phyloP scores from a whole-genome alignment of 2,113 vertebrate species.

The Tychaedon coryphoeus region DNA sequence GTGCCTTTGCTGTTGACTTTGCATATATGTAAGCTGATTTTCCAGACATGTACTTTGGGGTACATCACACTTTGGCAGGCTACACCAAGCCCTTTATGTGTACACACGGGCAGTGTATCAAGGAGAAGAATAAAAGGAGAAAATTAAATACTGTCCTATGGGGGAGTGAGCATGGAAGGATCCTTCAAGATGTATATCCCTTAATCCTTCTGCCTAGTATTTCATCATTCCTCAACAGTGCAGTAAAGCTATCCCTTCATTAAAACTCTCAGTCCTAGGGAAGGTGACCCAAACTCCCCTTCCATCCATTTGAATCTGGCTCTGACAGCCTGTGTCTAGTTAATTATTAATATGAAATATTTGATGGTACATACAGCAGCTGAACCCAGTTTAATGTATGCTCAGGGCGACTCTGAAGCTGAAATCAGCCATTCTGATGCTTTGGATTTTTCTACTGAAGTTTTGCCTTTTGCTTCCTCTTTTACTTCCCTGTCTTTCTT shows the following conservation, averaged over 20 bases:
- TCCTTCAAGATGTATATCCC: conserved; percentile 14
- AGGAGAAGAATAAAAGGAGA: conserved; percentile 44
- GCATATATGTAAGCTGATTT: conserved; percentile 6
- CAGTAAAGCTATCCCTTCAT: conserved; percentile 53
- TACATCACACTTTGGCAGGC: neutral
- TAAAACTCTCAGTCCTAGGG: conserved; percentile 53
- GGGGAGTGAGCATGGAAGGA: neutral
- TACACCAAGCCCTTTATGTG: neutral
- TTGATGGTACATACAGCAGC: conserved; percentile 61
- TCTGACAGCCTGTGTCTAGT: conserved; percentile 62
- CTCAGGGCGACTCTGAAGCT: conserved; percentile 42
- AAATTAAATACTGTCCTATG: neutral
- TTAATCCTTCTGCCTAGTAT: conserved; percentile 30
- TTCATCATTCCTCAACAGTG: conserved; percentile 22
- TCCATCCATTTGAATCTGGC: conserved; percentile 65
- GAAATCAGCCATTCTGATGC: conserved; percentile 39
- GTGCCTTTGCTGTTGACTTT: conserved; percentile 2
- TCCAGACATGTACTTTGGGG: neutral
- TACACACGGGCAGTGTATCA: neutral
- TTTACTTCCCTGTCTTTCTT: conserved; percentile 48
- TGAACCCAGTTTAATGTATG: conserved; percentile 56
- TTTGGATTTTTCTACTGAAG: conserved; percentile 59
- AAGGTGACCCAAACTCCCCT: conserved; percentile 64
- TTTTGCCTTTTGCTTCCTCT: conserved; percentile 50
- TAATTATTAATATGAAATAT: conserved; percentile 75